Evolutionary conservation across 1,140 invertebrate species (phyloP).

Genomic region (Procambarus clarkii): DNA sequence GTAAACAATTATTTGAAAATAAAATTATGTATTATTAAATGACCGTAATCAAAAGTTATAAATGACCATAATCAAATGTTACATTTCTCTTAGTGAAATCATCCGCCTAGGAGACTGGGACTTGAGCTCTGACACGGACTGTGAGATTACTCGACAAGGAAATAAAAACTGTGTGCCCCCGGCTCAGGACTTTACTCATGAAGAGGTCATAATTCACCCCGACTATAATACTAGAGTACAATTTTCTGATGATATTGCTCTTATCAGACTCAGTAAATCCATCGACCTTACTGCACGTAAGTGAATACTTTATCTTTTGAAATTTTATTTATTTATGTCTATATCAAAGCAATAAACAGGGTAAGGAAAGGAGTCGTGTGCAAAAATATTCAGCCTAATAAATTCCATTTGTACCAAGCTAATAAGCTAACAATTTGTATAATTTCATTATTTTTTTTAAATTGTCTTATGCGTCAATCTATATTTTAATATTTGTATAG

Average conservation of each 20-base stretch:
- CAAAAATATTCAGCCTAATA: too few relatives aligned
- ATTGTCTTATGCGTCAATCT: too few relatives aligned
- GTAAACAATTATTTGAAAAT: too few relatives aligned
- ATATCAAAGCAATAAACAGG: too few relatives aligned
- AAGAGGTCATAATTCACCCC: conserved; percentile 78
- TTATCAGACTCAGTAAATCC: conserved; percentile 73
- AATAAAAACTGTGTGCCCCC: conserved; percentile 43
- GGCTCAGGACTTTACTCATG: conserved; percentile 80
- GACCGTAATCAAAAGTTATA: background rate
- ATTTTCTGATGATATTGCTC: conserved; percentile 80
- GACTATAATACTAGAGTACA: conserved; percentile 76
- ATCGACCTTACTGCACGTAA: conserved; percentile 23
- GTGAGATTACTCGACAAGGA: background rate
- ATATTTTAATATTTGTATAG: too few relatives aligned
- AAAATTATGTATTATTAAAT: background rate
- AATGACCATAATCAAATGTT: background rate
- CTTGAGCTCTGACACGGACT: conserved; percentile 10
- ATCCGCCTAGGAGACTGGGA: conserved; percentile 47
- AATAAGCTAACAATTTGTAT: too few relatives aligned
- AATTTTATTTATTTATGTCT: too few relatives aligned
- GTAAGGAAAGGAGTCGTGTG: too few relatives aligned
- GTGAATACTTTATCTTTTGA: background rate
- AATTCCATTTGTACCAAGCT: too few relatives aligned
- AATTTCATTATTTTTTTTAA: too few relatives aligned
- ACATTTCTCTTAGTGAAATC: background rate